Percentiles rank a stretch among this genome's conserved stretches.
Conservation (phyloP, 2,888 invertebrate genomes). For the Ophion costatus region DNA sequence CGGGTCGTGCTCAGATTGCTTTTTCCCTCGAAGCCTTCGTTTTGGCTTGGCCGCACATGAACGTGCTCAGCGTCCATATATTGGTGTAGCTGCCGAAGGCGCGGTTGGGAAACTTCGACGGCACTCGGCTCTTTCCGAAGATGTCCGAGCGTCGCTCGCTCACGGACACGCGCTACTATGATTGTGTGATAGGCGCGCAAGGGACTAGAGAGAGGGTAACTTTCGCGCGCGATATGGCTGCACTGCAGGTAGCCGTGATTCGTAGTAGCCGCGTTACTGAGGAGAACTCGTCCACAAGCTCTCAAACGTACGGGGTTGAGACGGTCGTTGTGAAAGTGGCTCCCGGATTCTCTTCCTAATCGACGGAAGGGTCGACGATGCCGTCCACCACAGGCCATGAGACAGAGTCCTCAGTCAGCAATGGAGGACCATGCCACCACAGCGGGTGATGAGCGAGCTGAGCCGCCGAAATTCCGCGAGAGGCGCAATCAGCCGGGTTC, state of each 20-base stretch:
- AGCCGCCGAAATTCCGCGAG: background rate
- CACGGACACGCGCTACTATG: too few species aligned
- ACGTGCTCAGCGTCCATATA: too few species aligned
- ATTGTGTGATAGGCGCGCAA: too few species aligned
- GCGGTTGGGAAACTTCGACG: too few species aligned
- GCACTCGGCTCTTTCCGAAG: too few species aligned
- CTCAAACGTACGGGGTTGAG: background rate
- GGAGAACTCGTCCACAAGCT: background rate
- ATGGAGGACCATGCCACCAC: constrained; percentile 13
- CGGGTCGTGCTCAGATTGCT: too few species aligned
- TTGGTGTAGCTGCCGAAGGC: too few species aligned
- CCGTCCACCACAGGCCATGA: background rate
- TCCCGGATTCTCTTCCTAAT: constrained; percentile 4
- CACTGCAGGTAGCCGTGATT: constrained; percentile 1
- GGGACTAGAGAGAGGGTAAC: too few species aligned
- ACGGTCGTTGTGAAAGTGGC: background rate
- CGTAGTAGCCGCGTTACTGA: background rate
- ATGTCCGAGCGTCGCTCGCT: too few species aligned
- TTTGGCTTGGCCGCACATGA: too few species aligned
- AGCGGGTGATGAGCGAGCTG: background rate
- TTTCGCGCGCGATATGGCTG: too few species aligned
- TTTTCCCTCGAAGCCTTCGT: too few species aligned
- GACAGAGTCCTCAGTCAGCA: background rate
- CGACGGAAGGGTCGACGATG: background rate
- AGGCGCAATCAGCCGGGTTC: constrained; percentile 21